These are phyloP conservation scores for Siderastrea radians DNA, from an alignment of 92 coral and sea anemone genomes.

Conservation along the genomic window DNA sequence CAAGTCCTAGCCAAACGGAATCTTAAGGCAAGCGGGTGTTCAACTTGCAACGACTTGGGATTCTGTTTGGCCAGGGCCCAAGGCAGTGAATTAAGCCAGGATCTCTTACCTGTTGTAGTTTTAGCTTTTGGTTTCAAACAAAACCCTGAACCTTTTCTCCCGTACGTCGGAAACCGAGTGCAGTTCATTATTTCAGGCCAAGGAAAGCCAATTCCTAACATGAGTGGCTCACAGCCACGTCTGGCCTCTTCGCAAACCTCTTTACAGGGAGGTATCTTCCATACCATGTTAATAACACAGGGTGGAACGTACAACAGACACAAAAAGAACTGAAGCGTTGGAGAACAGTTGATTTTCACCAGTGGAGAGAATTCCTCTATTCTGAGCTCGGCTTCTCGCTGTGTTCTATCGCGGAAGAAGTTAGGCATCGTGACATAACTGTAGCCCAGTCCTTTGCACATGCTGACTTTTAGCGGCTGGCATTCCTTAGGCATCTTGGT, in stretches of 20 bases:
- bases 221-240: conserved; percentile 27
- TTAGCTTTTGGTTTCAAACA: conserved; percentile 21
- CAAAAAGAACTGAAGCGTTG: conserved; percentile 24
- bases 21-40: too few relatives aligned
- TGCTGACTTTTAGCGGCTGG: background rate
- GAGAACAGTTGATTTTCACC: conserved; percentile 18
- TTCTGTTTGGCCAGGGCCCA: too few relatives aligned
- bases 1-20: too few relatives aligned
- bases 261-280: conserved; percentile 19
- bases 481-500: conserved; percentile 7
- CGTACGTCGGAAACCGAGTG: background rate
- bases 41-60: too few relatives aligned
- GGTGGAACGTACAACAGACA: conserved; percentile 34
- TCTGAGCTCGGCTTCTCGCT: background rate
- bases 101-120: conserved; percentile 4
- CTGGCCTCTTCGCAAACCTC: conserved; percentile 33
- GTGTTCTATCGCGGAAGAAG: background rate
- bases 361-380: background rate
- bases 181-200: conserved; percentile 29
- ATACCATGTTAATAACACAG: background rate
- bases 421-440: conserved; percentile 33
- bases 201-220: conserved; percentile 4
- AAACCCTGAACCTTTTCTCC: background rate
- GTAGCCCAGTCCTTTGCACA: conserved; percentile 34
- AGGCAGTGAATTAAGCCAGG: background rate